Evolutionary conservation across 2,797 vertebrate genomes (phyloP).

Genomic region (Hafferia zeledoni): DNA sequence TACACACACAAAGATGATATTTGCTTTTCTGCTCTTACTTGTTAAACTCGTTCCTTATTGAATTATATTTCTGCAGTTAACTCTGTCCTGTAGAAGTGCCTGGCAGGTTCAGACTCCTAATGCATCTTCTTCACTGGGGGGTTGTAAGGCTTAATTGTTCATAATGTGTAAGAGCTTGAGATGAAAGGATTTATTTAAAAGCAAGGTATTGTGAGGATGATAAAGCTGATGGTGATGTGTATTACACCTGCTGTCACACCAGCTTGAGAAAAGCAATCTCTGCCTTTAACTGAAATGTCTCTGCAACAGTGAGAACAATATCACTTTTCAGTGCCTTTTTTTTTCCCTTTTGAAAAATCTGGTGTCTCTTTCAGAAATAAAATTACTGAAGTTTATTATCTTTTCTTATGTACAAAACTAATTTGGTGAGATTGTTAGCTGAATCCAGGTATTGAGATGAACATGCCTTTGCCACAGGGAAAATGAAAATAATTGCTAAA

Average conservation of each 20-base stretch:
- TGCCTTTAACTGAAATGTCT: background rate
- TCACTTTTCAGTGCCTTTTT: background rate
- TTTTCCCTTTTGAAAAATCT: background rate
- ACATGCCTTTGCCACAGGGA: background rate
- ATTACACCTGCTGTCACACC: constrained; percentile 46
- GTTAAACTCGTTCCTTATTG: background rate
- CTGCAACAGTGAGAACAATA: background rate
- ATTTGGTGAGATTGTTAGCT: background rate
- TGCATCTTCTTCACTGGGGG: constrained; percentile 4
- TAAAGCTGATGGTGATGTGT: constrained; percentile 10
- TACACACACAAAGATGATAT: background rate
- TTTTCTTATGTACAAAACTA: background rate
- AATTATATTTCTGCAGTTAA: constrained; percentile 49
- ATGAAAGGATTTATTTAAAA: constrained; percentile 54
- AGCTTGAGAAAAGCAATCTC: constrained; percentile 16
- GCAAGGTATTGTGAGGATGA: background rate
- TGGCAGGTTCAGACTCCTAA: constrained; percentile 22
- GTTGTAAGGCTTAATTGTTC: constrained; percentile 55
- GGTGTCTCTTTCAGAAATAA: background rate
- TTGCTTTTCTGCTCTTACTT: constrained; percentile 36
- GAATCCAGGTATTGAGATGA: background rate
- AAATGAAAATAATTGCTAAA: background rate
- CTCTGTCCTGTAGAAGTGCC: background rate
- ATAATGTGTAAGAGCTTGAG: constrained; percentile 18
- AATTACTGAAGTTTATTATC: background rate